Conservation (phyloP, 2,797 vertebrate species). For the Typhlichthys eigenmanni region DNA sequence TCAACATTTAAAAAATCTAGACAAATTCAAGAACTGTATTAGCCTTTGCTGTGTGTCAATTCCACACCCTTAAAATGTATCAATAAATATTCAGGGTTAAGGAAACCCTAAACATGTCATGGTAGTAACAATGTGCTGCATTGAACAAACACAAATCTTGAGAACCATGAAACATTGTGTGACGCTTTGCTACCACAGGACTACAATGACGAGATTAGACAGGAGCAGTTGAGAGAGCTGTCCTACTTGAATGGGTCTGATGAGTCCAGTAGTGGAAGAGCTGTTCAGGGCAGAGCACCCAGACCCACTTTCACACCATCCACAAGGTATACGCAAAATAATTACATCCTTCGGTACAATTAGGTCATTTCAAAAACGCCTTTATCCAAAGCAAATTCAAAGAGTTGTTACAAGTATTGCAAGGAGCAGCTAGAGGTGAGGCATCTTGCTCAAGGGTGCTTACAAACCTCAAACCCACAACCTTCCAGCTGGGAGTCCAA, state of each 20-base stretch:
- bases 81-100: slow-evolving; percentile 47
- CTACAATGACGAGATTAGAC: slow-evolving; percentile 98
- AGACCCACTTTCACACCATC: slow-evolving; percentile 79
- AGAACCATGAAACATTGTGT: slow-evolving; percentile 36
- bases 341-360: not conserved
- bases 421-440: no score
- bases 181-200: slow-evolving; percentile 76
- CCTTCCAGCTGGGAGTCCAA: no score
- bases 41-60: no score
- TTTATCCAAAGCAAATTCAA: no score
- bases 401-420: no score
- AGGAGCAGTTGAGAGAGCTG: slow-evolving; percentile 95
- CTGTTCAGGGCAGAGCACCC: slow-evolving; percentile 81
- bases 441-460: no score
- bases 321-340: slow-evolving; percentile 77
- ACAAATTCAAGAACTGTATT: no score
- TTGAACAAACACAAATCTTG: slow-evolving; percentile 53
- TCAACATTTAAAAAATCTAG: no score
- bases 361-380: no score
- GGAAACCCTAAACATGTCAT: slow-evolving; percentile 41
- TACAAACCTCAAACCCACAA: no score
- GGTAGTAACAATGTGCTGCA: slow-evolving; percentile 57
- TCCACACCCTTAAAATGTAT: slow-evolving; percentile 4
- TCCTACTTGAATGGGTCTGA: slow-evolving; percentile 95
- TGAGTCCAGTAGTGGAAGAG: slow-evolving; percentile 86